phyloP scores from a whole-genome alignment of 2,113 vertebrate species.

The Scalopus aquaticus region DNA sequence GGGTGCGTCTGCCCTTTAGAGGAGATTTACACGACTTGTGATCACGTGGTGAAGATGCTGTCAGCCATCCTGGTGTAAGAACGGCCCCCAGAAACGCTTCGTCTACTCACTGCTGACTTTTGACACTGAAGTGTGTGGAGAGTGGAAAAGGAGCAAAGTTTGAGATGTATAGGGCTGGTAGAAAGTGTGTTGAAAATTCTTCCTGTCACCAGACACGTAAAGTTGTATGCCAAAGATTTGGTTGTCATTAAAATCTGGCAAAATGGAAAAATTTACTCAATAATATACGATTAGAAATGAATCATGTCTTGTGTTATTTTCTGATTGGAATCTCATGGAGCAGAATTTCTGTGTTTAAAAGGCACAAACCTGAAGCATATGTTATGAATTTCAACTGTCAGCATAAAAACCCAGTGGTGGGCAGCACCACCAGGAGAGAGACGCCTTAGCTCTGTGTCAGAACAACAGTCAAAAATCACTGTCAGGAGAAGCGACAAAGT shows the following conservation, averaged over 20 bases:
- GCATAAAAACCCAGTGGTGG: neutral
- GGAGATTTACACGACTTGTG: neutral
- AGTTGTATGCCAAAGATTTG: neutral
- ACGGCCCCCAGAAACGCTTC: neutral
- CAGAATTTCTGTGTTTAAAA: neutral
- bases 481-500: neutral
- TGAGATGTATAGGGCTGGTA: neutral
- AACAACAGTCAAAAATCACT: neutral
- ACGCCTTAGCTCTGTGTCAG: neutral
- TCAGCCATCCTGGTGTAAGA: neutral
- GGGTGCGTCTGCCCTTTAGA: neutral
- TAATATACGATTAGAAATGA: neutral
- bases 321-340: neutral
- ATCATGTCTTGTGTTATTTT: neutral
- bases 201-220: neutral
- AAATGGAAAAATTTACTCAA: neutral
- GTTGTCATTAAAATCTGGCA: slow-evolving; percentile 30
- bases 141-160: neutral
- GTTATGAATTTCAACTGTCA: neutral
- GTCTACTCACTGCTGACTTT: neutral
- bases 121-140: neutral
- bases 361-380: neutral
- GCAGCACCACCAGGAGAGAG: neutral
- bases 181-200: neutral
- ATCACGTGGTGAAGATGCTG: neutral